Percentiles rank a stretch among this genome's conserved stretches.
These are phyloP conservation scores for Balaenoptera acutorostrata DNA, from an alignment of 2,113 vertebrate genomes.

Conservation along the genomic window DNA sequence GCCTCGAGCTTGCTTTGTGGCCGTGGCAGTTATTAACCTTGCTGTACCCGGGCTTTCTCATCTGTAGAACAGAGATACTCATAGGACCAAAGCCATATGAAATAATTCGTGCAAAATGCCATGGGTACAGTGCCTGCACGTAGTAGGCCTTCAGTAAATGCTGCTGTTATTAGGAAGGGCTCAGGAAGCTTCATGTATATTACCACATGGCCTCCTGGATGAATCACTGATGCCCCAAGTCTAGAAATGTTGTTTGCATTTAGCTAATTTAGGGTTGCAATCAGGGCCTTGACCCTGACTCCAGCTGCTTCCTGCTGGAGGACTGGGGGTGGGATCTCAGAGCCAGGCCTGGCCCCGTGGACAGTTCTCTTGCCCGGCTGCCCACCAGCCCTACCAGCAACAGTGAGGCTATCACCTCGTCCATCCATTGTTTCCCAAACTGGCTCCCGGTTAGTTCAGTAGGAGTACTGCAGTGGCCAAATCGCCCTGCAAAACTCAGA, in stretches of 20 bases:
- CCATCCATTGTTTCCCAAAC: background rate
- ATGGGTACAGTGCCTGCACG: too few species aligned
- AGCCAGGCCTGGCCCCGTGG: background rate
- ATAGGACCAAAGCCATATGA: background rate
- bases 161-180: background rate
- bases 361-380: background rate
- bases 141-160: background rate
- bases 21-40: background rate
- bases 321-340: background rate
- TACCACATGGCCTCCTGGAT: background rate
- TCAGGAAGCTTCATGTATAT: background rate
- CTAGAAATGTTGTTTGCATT: background rate
- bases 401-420: background rate
- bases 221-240: background rate
- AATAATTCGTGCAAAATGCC: background rate
- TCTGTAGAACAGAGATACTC: background rate
- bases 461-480: background rate
- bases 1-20: background rate
- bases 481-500: background rate
- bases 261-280: background rate
- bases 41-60: background rate
- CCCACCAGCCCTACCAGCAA: background rate
- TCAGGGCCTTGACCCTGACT: background rate
- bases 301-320: background rate
- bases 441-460: background rate